These are phyloP conservation scores for Progne subis DNA, from an alignment of 2,113 vertebrate species.

Conservation along the genomic window DNA sequence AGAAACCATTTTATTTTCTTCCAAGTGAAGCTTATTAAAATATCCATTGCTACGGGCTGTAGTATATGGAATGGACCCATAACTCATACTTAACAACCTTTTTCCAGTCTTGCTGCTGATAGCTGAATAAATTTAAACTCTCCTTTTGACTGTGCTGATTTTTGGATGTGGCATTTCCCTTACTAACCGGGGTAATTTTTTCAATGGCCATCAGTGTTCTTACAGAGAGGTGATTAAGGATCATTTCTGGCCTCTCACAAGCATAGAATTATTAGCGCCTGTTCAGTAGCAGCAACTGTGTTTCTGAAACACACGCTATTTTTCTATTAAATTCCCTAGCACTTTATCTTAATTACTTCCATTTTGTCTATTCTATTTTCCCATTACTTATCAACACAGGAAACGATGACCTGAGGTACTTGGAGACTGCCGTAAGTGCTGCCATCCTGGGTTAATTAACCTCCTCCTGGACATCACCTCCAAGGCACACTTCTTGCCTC, in stretches of 20 bases:
- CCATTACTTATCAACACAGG: not conserved
- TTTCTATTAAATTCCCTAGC: not conserved
- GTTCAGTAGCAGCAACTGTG: not conserved
- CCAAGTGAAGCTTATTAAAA: slow-evolving; percentile 54
- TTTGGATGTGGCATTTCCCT: not conserved
- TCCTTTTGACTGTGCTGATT: not conserved
- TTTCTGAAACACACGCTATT: not conserved
- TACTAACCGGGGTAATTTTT: not conserved
- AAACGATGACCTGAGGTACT: not conserved
- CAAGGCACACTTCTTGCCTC: not conserved
- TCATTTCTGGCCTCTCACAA: not conserved
- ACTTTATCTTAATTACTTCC: not conserved
- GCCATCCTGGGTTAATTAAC: not conserved
- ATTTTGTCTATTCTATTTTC: not conserved
- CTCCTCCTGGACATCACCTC: not conserved
- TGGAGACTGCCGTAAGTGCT: not conserved
- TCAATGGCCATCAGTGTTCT: not conserved
- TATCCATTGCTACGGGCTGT: slow-evolving; percentile 12
- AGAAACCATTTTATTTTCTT: slow-evolving; percentile 51
- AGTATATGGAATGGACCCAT: not conserved
- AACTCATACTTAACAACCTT: slow-evolving; percentile 44
- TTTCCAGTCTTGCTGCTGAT: not conserved
- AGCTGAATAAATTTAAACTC: slow-evolving; percentile 6
- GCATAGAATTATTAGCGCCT: not conserved
- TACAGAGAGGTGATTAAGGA: not conserved